Evolutionary conservation across 2,888 invertebrate species (phyloP).

Genomic region (Chrysotoxum bicinctum): DNA sequence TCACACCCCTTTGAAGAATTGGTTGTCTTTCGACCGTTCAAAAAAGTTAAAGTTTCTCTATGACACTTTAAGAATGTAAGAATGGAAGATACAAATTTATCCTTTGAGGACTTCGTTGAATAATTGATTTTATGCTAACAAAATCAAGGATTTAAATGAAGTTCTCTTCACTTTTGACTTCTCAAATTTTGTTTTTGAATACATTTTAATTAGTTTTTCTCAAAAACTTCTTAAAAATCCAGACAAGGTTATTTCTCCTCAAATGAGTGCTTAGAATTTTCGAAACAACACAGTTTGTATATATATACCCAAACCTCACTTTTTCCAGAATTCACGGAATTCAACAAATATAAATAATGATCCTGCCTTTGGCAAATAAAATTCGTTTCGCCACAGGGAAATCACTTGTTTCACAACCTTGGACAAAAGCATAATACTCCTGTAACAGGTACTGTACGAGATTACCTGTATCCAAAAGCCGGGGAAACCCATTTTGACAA

Average conservation of each 20-base stretch:
- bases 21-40: no score
- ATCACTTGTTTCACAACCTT: slow-evolving; percentile 60
- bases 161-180: no score
- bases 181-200: no score
- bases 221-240: not conserved
- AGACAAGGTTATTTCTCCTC: not conserved
- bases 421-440: not conserved
- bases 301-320: not conserved
- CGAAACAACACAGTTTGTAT: not conserved
- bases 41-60: no score
- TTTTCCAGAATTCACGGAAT: slow-evolving; percentile 41
- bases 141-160: no score
- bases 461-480: slow-evolving; percentile 35
- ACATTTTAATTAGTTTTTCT: not conserved
- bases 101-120: no score
- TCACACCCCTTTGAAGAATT: no score
- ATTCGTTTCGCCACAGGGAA: slow-evolving; percentile 61
- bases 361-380: slow-evolving; percentile 68
- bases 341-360: slow-evolving; percentile 66
- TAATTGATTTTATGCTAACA: no score
- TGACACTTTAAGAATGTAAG: no score
- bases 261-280: not conserved
- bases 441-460: slow-evolving; percentile 9
- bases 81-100: no score
- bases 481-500: slow-evolving; percentile 58